These are phyloP conservation scores for Pardosa pseudoannulata DNA, from an alignment of 2,888 invertebrate genomes.

Conservation along the genomic window DNA sequence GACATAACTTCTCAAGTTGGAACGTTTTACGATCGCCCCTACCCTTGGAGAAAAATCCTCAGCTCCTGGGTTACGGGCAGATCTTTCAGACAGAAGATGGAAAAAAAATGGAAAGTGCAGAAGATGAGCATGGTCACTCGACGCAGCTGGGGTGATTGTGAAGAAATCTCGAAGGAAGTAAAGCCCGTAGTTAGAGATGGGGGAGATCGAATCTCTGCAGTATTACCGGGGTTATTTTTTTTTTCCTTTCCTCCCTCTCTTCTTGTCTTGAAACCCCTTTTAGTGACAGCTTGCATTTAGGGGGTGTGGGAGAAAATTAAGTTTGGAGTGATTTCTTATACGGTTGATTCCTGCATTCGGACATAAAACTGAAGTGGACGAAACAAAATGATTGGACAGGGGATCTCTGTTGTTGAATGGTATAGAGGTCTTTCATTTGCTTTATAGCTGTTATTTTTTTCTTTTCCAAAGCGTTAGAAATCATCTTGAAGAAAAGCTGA, in stretches of 20 bases:
- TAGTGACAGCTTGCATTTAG: constrained; percentile 52
- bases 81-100: too few species aligned
- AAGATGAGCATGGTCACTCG: constrained; percentile 53
- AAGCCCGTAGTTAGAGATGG: constrained; percentile 48
- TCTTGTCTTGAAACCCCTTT: constrained; percentile 29
- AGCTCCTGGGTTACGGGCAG: not conserved
- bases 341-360: not conserved
- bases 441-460: too few species aligned
- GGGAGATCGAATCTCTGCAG: constrained; percentile 53
- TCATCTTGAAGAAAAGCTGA: too few species aligned
- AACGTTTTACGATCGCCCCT: constrained; percentile 55
- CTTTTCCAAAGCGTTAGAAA: too few species aligned
- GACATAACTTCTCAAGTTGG: constrained; percentile 51
- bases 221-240: constrained; percentile 25
- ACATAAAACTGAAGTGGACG: too few species aligned
- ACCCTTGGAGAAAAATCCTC: not conserved
- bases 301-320: constrained; percentile 41
- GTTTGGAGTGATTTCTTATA: not conserved
- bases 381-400: not conserved
- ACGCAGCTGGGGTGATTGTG: constrained; percentile 59
- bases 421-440: too few species aligned
- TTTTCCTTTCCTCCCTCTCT: too few species aligned
- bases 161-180: constrained; percentile 60
- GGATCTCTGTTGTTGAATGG: too few species aligned
- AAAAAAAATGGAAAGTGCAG: constrained; percentile 25